Conservation (phyloP, 1,140 invertebrate species). For the Amyelois transitella region DNA sequence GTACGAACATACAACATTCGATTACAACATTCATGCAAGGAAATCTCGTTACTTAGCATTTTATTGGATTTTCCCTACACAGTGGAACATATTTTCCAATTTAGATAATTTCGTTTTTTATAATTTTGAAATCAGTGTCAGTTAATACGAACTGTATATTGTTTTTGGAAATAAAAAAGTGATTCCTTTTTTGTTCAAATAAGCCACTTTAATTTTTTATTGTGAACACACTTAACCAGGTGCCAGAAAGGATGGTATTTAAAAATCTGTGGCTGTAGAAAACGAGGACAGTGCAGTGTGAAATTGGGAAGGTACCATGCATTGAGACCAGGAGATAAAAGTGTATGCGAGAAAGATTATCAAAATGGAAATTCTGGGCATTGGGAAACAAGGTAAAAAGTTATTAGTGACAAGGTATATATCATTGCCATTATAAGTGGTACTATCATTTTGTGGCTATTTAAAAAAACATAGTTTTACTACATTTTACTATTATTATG, state of each 20-base stretch:
- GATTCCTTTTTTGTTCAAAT: neutral
- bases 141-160: too few species aligned
- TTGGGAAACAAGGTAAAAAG: too few species aligned
- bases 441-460: too few species aligned
- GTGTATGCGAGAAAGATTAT: too few species aligned
- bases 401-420: too few species aligned
- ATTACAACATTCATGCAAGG: conserved; percentile 69
- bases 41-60: conserved; percentile 75
- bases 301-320: conserved; percentile 8
- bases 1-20: conserved; percentile 19
- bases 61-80: conserved; percentile 9
- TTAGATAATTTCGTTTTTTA: neutral
- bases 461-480: too few species aligned
- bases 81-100: neutral
- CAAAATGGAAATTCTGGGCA: too few species aligned
- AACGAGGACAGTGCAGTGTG: conserved; percentile 23
- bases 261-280: conserved; percentile 12
- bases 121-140: neutral
- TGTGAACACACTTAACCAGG: neutral
- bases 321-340: neutral
- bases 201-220: neutral
- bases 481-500: too few species aligned
- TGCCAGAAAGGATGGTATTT: neutral
- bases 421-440: too few species aligned
- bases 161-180: too few species aligned